Percentiles rank a stretch among this genome's conserved stretches.
These are phyloP conservation scores for Rhopilema esculentum DNA, from an alignment of 30 jellyfish, hydroid and myxozoan species.

Conservation along the genomic window DNA sequence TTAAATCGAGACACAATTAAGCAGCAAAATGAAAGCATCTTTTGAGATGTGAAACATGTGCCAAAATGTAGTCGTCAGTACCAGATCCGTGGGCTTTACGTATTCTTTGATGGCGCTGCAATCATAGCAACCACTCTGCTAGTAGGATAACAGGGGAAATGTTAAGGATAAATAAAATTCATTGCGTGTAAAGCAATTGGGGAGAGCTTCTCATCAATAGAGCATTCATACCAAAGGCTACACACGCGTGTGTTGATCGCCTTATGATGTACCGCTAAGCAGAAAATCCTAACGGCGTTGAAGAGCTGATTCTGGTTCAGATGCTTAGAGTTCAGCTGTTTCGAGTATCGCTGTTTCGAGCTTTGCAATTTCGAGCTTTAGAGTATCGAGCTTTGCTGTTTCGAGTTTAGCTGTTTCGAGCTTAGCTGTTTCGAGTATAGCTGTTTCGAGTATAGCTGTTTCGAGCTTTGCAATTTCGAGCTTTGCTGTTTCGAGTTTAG, in stretches of 20 bases:
- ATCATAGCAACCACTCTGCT: background rate
- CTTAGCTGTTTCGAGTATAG: too few relatives aligned
- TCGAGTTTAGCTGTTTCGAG: too few relatives aligned
- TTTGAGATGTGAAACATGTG: background rate
- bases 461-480: too few relatives aligned
- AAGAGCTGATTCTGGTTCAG: background rate
- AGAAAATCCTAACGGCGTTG: background rate
- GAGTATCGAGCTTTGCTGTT: too few relatives aligned
- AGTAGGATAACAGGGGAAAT: background rate
- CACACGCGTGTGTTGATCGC: background rate
- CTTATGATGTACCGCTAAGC: background rate
- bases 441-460: too few relatives aligned
- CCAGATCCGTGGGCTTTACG: background rate
- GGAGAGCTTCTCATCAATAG: slow-evolving; percentile 12
- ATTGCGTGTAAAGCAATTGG: slow-evolving; percentile 30
- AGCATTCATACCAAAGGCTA: slow-evolving; percentile 2
- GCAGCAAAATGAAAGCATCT: background rate
- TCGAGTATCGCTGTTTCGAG: too few relatives aligned
- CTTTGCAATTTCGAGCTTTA: too few relatives aligned
- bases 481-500: too few relatives aligned
- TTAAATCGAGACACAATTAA: background rate
- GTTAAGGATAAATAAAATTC: slow-evolving; percentile 13
- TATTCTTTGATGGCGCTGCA: background rate
- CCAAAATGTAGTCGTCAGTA: background rate
- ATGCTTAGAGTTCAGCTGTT: too few relatives aligned